Conservation (phyloP, 1,140 invertebrate species). For the Drosophila sproati region DNA sequence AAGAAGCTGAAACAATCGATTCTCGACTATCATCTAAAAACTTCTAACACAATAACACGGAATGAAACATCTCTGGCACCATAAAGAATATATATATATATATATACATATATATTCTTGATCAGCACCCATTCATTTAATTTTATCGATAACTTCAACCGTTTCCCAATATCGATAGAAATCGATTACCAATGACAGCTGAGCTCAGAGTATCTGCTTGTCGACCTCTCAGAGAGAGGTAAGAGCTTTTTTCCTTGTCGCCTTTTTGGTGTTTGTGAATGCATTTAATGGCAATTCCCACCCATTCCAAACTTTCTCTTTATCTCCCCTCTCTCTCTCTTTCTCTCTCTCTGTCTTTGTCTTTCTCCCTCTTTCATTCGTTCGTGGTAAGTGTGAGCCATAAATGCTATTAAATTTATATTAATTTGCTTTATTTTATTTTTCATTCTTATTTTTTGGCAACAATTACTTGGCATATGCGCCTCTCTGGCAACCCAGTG, state of each 20-base stretch:
- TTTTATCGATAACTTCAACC: too few relatives aligned
- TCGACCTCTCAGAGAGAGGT: background rate
- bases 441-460: constrained; percentile 44
- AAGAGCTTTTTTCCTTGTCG: background rate
- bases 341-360: background rate
- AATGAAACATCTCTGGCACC: too few relatives aligned
- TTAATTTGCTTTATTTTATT: constrained; percentile 64
- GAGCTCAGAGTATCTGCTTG: background rate
- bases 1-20: too few relatives aligned
- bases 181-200: too few relatives aligned
- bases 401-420: constrained; percentile 82
- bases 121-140: too few relatives aligned
- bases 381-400: constrained; percentile 49
- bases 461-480: constrained; percentile 66
- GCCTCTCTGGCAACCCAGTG: background rate
- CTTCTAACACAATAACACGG: too few relatives aligned
- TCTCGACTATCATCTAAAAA: too few relatives aligned
- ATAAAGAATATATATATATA: too few relatives aligned
- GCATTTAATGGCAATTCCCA: constrained; percentile 61
- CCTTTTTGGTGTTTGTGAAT: constrained; percentile 25
- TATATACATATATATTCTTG: too few relatives aligned
- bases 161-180: too few relatives aligned
- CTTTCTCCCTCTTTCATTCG: background rate
- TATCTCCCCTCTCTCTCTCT: too few relatives aligned
- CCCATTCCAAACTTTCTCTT: background rate